phyloP scores from a whole-genome alignment of 2,888 invertebrate genomes.

The Polymixis lichenea region DNA sequence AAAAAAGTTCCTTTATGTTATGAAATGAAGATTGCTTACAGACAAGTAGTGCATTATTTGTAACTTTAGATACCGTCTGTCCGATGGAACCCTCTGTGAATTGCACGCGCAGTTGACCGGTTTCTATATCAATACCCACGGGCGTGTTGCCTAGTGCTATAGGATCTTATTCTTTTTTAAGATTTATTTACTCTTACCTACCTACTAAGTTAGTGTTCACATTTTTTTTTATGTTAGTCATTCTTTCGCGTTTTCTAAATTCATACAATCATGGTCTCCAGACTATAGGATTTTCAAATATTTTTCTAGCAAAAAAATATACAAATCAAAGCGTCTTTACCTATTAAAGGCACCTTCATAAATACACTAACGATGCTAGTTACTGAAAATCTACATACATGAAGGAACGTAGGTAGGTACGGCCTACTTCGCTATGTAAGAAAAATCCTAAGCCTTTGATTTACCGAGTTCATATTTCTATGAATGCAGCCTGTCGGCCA shows the following conservation, averaged over 20 bases:
- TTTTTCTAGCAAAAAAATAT: not conserved
- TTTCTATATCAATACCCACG: constrained; percentile 56
- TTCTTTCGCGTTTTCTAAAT: not conserved
- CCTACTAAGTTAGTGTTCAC: not conserved
- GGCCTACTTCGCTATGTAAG: too few relatives aligned
- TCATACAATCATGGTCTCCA: not conserved
- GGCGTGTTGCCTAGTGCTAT: constrained; percentile 59
- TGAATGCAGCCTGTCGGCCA: constrained; percentile 45
- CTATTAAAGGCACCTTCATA: not conserved
- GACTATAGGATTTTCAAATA: not conserved
- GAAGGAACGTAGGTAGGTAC: not conserved
- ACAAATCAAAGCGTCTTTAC: not conserved
- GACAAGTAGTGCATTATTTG: constrained; percentile 65
- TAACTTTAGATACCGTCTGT: constrained; percentile 57
- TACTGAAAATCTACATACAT: not conserved
- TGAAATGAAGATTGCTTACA: constrained; percentile 55
- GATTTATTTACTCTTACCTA: constrained; percentile 39
- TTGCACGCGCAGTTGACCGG: constrained; percentile 63
- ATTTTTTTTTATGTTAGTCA: not conserved
- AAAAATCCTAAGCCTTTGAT: too few relatives aligned
- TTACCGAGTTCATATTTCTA: constrained; percentile 46
- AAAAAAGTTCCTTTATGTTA: constrained; percentile 30
- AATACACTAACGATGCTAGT: not conserved
- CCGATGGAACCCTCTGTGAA: constrained; percentile 55
- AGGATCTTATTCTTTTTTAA: constrained; percentile 45